phyloP scores from a whole-genome alignment of 2,888 invertebrate species.

The Tipula vernalis region DNA sequence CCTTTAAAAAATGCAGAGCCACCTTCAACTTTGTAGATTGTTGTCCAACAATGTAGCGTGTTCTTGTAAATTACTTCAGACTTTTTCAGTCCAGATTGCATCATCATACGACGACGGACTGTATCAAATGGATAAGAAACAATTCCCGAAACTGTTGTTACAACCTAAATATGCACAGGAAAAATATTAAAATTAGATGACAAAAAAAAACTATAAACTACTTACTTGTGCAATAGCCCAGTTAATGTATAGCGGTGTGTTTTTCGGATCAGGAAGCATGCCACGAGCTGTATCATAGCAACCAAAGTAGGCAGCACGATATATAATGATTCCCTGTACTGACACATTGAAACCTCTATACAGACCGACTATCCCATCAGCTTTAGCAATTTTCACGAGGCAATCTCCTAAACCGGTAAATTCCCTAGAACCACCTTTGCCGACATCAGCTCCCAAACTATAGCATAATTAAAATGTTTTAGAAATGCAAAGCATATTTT shows the following conservation, averaged over 20 bases:
- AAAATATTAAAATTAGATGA: background rate
- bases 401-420: constrained; percentile 86
- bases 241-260: constrained; percentile 80
- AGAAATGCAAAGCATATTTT: constrained; percentile 6
- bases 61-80: constrained; percentile 76
- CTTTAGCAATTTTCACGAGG: constrained; percentile 69
- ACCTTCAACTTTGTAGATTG: constrained; percentile 78
- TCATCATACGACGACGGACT: constrained; percentile 94
- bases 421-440: constrained; percentile 72
- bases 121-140: constrained; percentile 96
- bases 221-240: constrained; percentile 82
- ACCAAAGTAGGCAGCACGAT: constrained; percentile 91
- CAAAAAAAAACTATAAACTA: background rate
- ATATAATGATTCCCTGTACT: constrained; percentile 92
- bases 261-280: constrained; percentile 85
- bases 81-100: constrained; percentile 87
- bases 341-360: constrained; percentile 93
- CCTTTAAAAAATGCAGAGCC: constrained; percentile 87
- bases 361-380: constrained; percentile 72
- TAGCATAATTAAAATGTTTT: constrained; percentile 12
- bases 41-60: constrained; percentile 83
- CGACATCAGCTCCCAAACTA: constrained; percentile 72
- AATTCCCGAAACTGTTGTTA: constrained; percentile 82
- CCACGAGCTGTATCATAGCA: constrained; percentile 93
- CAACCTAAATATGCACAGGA: constrained; percentile 26